Percentiles rank a stretch among this genome's conserved stretches.
These are phyloP conservation scores for Ceratosolen fusciceps DNA, from an alignment of 1,140 invertebrate species.

Conservation along the genomic window DNA sequence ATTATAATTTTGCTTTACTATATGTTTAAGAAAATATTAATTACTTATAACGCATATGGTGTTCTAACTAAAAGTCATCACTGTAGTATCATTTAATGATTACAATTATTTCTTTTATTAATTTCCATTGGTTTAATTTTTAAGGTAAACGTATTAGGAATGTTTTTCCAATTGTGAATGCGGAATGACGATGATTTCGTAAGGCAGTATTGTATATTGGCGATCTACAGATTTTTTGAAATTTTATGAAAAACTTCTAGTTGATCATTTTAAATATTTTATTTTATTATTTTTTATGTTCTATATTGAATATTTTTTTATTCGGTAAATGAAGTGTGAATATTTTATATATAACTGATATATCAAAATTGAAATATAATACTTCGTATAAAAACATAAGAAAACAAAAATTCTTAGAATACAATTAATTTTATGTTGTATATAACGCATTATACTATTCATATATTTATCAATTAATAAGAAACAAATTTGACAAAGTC, in stretches of 20 bases:
- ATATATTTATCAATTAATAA: slow-evolving; percentile 14
- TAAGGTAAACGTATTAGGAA: slow-evolving; percentile 62
- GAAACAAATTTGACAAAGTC: not conserved
- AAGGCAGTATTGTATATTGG: slow-evolving; percentile 14
- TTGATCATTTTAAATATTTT: too few species aligned
- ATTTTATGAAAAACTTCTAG: too few species aligned
- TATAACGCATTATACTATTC: slow-evolving; percentile 21
- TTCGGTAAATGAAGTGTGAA: too few species aligned
- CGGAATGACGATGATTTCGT: slow-evolving; percentile 58
- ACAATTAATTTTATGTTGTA: slow-evolving; percentile 4
- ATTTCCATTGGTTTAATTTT: slow-evolving; percentile 56
- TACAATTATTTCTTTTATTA: slow-evolving; percentile 48
- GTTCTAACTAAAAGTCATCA: not conserved
- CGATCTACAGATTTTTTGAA: slow-evolving; percentile 27
- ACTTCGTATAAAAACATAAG: not conserved
- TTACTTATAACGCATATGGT: not conserved
- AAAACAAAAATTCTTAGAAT: not conserved
- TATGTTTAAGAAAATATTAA: not conserved
- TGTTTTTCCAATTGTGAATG: slow-evolving; percentile 73
- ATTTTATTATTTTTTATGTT: too few species aligned
- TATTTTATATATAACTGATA: too few species aligned
- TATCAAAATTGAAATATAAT: too few species aligned
- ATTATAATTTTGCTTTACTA: not conserved
- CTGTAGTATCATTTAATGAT: slow-evolving; percentile 55
- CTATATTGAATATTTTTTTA: too few species aligned